These are phyloP conservation scores for Anoplius nigerrimus DNA, from an alignment of 2,888 invertebrate genomes.

Conservation along the genomic window DNA sequence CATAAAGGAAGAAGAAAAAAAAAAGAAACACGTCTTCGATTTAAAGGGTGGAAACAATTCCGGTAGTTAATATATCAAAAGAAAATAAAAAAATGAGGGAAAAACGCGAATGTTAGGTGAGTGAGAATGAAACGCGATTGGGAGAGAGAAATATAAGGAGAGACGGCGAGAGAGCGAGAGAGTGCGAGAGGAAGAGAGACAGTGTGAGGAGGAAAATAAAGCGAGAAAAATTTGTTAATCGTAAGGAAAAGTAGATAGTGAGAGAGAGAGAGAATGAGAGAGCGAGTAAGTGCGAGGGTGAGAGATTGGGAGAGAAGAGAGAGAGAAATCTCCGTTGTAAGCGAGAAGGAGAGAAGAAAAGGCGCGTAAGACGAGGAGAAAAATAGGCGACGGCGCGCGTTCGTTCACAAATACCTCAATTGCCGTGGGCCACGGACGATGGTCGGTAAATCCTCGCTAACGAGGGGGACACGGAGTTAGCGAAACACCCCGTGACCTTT, in stretches of 20 bases:
- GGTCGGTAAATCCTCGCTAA: conserved; percentile 28
- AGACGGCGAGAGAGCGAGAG: conserved; percentile 22
- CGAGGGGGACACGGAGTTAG: conserved; percentile 12
- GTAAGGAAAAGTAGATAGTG: conserved; percentile 50
- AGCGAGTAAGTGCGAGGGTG: conserved; percentile 11
- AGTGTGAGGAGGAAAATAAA: conserved; percentile 14
- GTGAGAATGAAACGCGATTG: conserved; percentile 42
- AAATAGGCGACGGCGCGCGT: conserved; percentile 60
- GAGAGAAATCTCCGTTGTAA: conserved; percentile 60
- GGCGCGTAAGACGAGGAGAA: conserved; percentile 40
- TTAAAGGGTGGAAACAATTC: conserved; percentile 70
- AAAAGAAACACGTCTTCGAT: conserved; percentile 70
- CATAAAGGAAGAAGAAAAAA: conserved; percentile 60
- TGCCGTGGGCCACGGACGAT: conserved; percentile 69
- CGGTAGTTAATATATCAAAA: conserved; percentile 73
- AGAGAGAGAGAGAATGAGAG: conserved; percentile 30
- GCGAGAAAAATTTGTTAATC: conserved; percentile 56
- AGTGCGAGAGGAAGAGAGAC: conserved; percentile 8
- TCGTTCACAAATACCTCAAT: conserved; percentile 73
- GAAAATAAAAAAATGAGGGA: conserved; percentile 31
- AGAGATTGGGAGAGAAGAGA: conserved; percentile 23
- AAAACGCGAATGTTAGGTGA: conserved; percentile 15
- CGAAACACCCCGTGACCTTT: no score
- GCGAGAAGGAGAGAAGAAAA: conserved; percentile 35
- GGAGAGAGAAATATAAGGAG: no score